phyloP scores from a whole-genome alignment of 2,113 vertebrate species.

The Glareola pratincola region DNA sequence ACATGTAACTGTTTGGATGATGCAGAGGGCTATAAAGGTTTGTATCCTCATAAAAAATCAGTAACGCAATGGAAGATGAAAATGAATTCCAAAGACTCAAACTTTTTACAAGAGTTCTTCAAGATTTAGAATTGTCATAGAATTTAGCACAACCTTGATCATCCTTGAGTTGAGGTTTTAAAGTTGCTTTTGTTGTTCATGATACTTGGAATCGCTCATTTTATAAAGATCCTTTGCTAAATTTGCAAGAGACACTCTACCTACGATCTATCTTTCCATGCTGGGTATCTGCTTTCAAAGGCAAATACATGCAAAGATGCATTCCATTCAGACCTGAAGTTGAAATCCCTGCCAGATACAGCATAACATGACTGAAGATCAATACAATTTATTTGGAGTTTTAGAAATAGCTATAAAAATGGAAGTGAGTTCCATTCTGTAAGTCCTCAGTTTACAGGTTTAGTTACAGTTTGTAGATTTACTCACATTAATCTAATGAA shows the following conservation, averaged over 20 bases:
- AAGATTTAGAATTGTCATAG: not conserved
- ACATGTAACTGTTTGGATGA: not conserved
- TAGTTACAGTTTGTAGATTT: not conserved
- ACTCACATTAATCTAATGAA: not conserved
- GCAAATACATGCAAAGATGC: not conserved
- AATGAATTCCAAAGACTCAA: not conserved
- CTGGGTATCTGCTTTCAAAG: not conserved
- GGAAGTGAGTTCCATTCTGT: not conserved
- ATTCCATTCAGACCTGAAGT: not conserved
- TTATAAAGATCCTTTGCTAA: not conserved
- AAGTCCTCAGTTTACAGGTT: not conserved
- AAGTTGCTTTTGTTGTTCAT: not conserved
- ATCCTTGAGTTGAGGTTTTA: not conserved
- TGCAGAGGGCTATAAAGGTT: not conserved
- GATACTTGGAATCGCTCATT: not conserved
- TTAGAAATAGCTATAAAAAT: not conserved
- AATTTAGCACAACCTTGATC: fast-evolving
- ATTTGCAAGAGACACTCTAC: not conserved
- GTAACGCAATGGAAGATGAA: not conserved
- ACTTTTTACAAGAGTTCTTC: not conserved
- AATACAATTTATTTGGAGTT: not conserved
- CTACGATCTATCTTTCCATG: not conserved
- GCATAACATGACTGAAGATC: not conserved
- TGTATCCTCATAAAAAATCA: not conserved
- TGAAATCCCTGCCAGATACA: not conserved